These are phyloP conservation scores for Drosophila hydei DNA, from an alignment of 1,140 invertebrate species.

Conservation along the genomic window DNA sequence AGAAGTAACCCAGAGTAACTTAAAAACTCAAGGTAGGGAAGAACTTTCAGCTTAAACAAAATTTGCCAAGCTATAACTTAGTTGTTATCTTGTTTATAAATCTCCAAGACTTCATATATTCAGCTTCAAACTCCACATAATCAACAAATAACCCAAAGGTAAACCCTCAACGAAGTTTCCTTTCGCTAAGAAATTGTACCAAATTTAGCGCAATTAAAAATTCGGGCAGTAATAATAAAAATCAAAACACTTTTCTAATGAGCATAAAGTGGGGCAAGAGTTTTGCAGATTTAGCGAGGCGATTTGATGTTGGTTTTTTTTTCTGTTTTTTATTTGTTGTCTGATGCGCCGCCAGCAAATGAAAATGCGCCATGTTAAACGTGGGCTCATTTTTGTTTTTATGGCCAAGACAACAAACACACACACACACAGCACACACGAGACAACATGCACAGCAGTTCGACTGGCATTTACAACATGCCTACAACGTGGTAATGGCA, in stretches of 20 bases:
- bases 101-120: too few species aligned
- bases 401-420: constrained; percentile 65
- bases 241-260: constrained; percentile 25
- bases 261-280: constrained; percentile 7
- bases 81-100: too few species aligned
- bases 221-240: constrained; percentile 18
- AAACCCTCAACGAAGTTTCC: too few species aligned
- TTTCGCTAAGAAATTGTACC: not conserved
- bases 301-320: constrained; percentile 29
- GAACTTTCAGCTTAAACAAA: too few species aligned
- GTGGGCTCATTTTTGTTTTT: constrained; percentile 78
- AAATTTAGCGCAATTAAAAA: constrained; percentile 13
- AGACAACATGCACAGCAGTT: constrained; percentile 63
- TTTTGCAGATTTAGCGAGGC: constrained; percentile 24
- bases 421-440: constrained; percentile 26
- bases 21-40: too few species aligned
- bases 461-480: constrained; percentile 80
- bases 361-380: constrained; percentile 76
- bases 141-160: too few species aligned
- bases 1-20: too few species aligned
- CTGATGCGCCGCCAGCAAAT: constrained; percentile 66
- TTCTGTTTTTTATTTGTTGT: constrained; percentile 43
- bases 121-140: too few species aligned
- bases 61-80: too few species aligned
- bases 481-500: constrained; percentile 80